Conservation (phyloP, 2,797 vertebrate species). For the Coracias cyanogaster region DNA sequence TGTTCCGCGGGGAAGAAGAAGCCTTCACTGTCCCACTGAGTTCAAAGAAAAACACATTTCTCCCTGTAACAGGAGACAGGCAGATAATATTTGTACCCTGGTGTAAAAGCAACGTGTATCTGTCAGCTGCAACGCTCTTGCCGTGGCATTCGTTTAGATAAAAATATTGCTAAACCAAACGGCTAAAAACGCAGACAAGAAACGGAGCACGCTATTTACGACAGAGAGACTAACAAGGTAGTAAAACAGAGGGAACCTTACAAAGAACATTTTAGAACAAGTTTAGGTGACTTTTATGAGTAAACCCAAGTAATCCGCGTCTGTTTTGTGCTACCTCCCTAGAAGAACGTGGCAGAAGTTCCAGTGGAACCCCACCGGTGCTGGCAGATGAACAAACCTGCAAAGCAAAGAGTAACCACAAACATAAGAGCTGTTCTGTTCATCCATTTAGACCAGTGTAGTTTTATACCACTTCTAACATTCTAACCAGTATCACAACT, state of each 20-base stretch:
- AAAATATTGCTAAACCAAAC: neutral
- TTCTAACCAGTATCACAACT: neutral
- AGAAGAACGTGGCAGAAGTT: neutral
- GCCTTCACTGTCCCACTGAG: neutral
- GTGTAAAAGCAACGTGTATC: neutral
- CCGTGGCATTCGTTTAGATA: neutral
- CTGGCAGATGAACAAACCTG: neutral
- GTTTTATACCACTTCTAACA: neutral
- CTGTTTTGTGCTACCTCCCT: neutral
- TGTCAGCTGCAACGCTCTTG: neutral
- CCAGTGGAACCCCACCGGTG: neutral
- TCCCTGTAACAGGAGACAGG: neutral
- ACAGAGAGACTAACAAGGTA: neutral
- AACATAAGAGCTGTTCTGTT: neutral
- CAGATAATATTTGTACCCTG: neutral
- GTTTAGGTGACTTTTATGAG: neutral
- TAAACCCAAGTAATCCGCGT: neutral
- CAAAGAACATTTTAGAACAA: neutral
- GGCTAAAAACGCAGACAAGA: neutral
- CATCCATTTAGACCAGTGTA: neutral
- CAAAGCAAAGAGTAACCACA: neutral
- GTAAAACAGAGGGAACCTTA: neutral
- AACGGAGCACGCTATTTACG: neutral
- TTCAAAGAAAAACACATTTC: neutral
- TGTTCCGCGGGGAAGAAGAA: neutral